Percentiles rank a stretch among this genome's conserved stretches.
These are phyloP conservation scores for Neolamprologus ventralis DNA, from an alignment of 2,113 vertebrate genomes.

Conservation along the genomic window DNA sequence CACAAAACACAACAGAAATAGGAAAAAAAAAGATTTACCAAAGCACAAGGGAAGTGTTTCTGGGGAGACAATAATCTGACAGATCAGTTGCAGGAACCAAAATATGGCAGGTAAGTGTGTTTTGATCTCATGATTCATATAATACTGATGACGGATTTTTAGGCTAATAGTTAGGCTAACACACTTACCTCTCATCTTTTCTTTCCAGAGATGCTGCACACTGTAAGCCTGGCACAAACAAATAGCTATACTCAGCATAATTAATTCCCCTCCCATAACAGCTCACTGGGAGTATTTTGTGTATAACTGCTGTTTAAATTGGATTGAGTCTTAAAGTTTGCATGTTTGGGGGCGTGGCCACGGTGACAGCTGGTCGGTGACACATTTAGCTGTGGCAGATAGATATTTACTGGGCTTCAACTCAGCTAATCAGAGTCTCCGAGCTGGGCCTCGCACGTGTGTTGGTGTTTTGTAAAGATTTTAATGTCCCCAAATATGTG, in stretches of 20 bases:
- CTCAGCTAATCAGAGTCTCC: background rate
- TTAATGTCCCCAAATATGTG: background rate
- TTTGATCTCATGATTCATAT: background rate
- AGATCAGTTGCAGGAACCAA: background rate
- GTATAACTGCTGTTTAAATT: background rate
- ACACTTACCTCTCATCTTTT: background rate
- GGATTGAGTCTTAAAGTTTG: background rate
- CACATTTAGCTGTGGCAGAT: background rate
- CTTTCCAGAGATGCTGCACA: background rate
- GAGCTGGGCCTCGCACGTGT: rapidly evolving
- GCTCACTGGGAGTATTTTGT: background rate
- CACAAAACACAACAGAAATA: background rate
- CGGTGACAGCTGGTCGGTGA: background rate
- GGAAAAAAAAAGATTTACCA: background rate
- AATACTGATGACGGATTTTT: background rate
- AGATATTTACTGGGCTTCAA: background rate
- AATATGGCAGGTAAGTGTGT: background rate
- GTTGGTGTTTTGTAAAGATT: rapidly evolving
- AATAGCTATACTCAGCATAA: background rate
- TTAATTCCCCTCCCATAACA: background rate
- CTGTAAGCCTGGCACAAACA: background rate
- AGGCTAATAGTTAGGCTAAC: background rate
- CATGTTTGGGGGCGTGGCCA: background rate
- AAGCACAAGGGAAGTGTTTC: background rate
- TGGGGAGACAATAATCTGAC: background rate